Percentiles rank a stretch among this genome's conserved stretches.
These are phyloP conservation scores for Dyspetes luteomarginatus DNA, from an alignment of 2,888 invertebrate species.

Conservation along the genomic window DNA sequence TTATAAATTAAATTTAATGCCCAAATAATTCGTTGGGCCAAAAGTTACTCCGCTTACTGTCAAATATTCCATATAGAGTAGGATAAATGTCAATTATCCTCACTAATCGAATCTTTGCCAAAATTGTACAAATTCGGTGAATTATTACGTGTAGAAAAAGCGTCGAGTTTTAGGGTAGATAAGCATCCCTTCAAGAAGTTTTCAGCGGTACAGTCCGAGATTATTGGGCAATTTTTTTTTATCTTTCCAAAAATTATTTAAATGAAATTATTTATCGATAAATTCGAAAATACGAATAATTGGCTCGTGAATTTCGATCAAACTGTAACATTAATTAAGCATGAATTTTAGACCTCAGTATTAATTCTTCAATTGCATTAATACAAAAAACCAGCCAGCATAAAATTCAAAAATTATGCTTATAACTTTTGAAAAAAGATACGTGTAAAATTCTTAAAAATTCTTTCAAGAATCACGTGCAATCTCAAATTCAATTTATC, in stretches of 20 bases:
- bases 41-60: no score
- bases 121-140: not conserved
- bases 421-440: no score
- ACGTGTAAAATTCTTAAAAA: no score
- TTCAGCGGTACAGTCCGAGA: conserved; percentile 6
- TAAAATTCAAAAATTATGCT: no score
- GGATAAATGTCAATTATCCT: not conserved
- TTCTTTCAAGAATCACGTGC: no score
- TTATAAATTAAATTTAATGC: no score
- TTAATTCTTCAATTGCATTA: not conserved
- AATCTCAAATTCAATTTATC: no score
- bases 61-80: not conserved
- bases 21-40: no score
- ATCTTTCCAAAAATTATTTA: not conserved
- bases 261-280: not conserved
- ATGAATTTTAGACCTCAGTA: conserved; percentile 11
- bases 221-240: not conserved
- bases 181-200: conserved; percentile 7
- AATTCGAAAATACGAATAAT: not conserved
- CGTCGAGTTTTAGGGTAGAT: not conserved
- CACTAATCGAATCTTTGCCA: not conserved
- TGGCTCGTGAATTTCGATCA: not conserved
- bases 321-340: not conserved
- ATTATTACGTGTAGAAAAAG: not conserved
- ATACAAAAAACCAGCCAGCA: no score